Evolutionary conservation across 2,888 invertebrate genomes (phyloP), one percentile per base, ranked within the genome.

Genomic region (Pycnomerus fuliginosus): DNA sequence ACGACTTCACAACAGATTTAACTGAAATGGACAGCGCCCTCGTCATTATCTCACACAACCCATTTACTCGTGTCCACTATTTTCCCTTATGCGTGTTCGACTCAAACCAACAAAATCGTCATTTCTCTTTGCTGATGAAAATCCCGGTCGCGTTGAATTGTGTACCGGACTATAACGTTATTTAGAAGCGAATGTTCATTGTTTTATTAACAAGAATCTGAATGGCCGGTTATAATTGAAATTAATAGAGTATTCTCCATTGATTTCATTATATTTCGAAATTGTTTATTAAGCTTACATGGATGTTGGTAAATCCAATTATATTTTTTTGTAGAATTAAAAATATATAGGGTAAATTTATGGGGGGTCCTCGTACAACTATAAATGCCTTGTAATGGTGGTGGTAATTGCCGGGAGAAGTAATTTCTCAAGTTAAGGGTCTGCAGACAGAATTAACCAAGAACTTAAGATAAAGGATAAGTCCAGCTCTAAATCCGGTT

Each of bases 31-130:
- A 65, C 68, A 66, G 61, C 61, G 65, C 65, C 63, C 59, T 58
- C 64, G 68, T 67, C 64, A 69, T 70, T 70, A 69, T 68, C 68
- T 69, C 67, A 66, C 68, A 65, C 65, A 56, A 64, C 60, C 64
- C 60, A 58, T 61, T 60, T 58, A 57, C 53, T 58, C 53, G 55
- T 53, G 57, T 57, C 52, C 57, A 54, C 57, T 48, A 61, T 61
- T 61, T 59, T 51, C 54, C 46, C 44, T 46, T 16, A 24, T 24
- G 24, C 50, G 36, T 43, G n/a, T 36, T 50, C 44, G 50, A 50
- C 50, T 42, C 48, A 49, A 55, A 43, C 25, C 13, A 38, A 34
- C 29, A 29, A 41, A 36, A 16, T 16, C 23, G 29, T 20, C 27
- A 42, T 30, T 15, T 27, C 23, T n/a, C n/a, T n/a, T n/a, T n/a